Evolutionary conservation across 1,140 invertebrate genomes (phyloP).

Genomic region (Ceratina japonica): DNA sequence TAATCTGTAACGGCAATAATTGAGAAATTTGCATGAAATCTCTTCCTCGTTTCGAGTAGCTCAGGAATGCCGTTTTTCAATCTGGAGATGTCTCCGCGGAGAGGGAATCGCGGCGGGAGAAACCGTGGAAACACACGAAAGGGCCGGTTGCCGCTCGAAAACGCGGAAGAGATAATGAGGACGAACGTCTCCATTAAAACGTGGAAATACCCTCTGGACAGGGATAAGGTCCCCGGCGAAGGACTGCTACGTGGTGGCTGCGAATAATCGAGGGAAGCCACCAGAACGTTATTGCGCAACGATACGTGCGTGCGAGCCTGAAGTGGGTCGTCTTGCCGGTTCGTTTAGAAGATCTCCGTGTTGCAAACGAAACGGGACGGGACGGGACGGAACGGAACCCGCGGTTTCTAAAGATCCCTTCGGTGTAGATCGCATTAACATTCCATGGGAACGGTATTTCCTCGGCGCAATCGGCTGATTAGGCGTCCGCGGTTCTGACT

Average conservation of each 20-base stretch:
- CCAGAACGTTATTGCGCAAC: conserved; percentile 63
- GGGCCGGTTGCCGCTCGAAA: conserved; percentile 1
- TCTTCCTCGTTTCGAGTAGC: too few relatives aligned
- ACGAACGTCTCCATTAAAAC: conserved; percentile 58
- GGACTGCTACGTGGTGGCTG: conserved; percentile 17
- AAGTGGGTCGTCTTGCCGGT: conserved; percentile 46
- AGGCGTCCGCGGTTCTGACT: conserved; percentile 48
- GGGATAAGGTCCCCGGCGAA: conserved; percentile 1
- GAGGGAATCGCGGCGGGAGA: background rate
- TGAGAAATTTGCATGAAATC: too few relatives aligned
- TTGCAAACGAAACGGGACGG: too few relatives aligned
- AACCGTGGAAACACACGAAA: background rate
- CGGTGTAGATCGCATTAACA: conserved; percentile 71
- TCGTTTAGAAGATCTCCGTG: too few relatives aligned
- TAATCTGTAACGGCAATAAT: too few relatives aligned
- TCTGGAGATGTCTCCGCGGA: background rate
- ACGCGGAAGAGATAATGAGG: conserved; percentile 52
- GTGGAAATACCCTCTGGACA: conserved; percentile 19
- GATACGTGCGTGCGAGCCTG: conserved; percentile 65
- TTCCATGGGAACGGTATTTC: conserved; percentile 75
- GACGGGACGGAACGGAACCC: conserved; percentile 28
- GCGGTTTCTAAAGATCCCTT: conserved; percentile 42
- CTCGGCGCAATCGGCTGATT: conserved; percentile 62
- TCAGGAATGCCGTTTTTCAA: background rate
- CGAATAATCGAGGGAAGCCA: conserved; percentile 50